Evolutionary conservation across 2,113 vertebrate species (phyloP), one percentile per base, ranked within the genome.

Genomic region (Poeciliopsis occidentalis): DNA sequence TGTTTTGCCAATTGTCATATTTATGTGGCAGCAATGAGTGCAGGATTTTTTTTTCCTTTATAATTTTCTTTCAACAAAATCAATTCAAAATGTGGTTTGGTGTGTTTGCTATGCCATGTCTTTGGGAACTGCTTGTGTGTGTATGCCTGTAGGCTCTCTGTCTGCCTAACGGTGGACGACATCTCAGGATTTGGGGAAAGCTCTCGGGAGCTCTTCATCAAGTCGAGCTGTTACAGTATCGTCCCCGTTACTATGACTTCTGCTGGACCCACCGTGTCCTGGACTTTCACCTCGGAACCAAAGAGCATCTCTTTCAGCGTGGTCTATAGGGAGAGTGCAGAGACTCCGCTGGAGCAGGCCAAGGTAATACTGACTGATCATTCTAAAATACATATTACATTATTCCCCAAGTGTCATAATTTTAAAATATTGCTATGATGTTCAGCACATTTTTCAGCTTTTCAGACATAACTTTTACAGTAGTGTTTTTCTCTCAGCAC

Each of bases 301-400:
- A 99, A 98, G 88, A 98, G 97, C 85, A 96, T 99, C 85, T 94
- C 96, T 73, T 98, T 99, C 93, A 96, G 97, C 0, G 95, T 98
- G 68, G 95, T 99, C 54, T 98, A 96, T 91, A 94, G 91, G 70
- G 96, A 97, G 79, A 91, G 91, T 0, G 75, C 94, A 15, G 94
- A 96, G 68, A 90, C 92, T 0, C 94, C 97, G 0, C 87, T 97
- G 75, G 96, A 98, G 75, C 96, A 97, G 69, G 96, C 96, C 75
- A 98, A 97, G 95, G 97, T 97, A 77, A 69, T 3, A 65, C 10
- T 37, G 10, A 1, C n/a, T 41, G 22, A 41, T 41, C 2, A 27
- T 15, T n/a, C 5, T 12, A 12, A n/a, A 64, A 11, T 57, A 2
- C 17, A n/a, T 24, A n/a, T 57, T 3, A n/a, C 3, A 24, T 37